Conservation (phyloP, 2,113 vertebrate genomes). For the Chaetura pelagica region DNA sequence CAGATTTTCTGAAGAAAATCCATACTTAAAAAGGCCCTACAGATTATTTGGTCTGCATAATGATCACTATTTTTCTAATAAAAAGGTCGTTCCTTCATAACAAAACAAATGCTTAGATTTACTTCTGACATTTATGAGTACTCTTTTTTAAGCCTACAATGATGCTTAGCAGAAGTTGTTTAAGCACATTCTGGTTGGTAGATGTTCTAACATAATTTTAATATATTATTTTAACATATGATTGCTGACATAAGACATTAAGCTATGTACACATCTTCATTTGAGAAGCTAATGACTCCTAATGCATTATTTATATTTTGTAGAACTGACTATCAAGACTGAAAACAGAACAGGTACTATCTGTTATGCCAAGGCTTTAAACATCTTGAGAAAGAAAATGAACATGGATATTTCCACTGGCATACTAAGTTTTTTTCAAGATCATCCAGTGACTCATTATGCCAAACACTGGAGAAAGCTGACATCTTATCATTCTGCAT, state of each 20-base stretch:
- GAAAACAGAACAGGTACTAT: not conserved
- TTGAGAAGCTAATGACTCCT: not conserved
- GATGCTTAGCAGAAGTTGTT: not conserved
- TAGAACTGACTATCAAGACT: not conserved
- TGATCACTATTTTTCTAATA: not conserved
- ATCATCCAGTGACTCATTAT: slow-evolving; percentile 14
- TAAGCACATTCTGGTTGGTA: not conserved
- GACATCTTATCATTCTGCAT: slow-evolving; percentile 8
- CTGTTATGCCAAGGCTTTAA: not conserved
- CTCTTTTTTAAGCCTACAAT: not conserved
- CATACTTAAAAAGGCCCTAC: not conserved
- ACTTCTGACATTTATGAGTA: not conserved
- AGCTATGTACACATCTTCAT: not conserved
- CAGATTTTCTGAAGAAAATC: not conserved
- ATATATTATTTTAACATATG: not conserved
- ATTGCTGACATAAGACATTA: not conserved
- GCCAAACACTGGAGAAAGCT: slow-evolving; percentile 3
- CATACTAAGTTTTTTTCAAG: not conserved
- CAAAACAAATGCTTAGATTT: not conserved
- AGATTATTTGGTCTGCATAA: not conserved
- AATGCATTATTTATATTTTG: not conserved
- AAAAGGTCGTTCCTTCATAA: not conserved
- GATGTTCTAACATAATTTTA: not conserved
- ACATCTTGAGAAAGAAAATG: not conserved
- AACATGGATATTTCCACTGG: not conserved